Base-by-base conservation (phyloP, 2,113 vertebrate species). In the Megaleporinus macrocephalus region DNA sequence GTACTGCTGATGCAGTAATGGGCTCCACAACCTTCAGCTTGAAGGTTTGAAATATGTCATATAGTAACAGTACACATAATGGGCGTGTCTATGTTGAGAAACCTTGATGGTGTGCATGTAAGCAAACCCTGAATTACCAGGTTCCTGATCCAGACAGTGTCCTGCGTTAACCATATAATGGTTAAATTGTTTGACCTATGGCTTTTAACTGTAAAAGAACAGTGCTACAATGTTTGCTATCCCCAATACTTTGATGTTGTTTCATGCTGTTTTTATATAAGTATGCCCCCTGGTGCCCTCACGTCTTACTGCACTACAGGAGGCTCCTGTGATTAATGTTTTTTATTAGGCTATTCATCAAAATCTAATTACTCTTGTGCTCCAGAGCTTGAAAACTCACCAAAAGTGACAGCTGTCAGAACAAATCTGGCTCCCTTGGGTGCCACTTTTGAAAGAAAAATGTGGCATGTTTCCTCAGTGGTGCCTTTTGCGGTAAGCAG, bases 391-490 rank as follows among this genome's bases (percentile, higher is more conserved):
- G 44, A 51, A 68, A 11, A 22, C 49, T 30, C 30, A 36, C 24
- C 18, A 29, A 73, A 47, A 78, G 66, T 63, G 59, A 57, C 62
- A 83, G 20, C 76, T 44, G 29, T 57, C 7, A 59, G 10, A 69
- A 74, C 41, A 27, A 13, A 74, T 26, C 36, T 36, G 61, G 36
- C 26, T 69, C 61, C 18, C 24, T 59, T 33, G 72, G 69, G 55
- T 65, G 47, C 53, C 47, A 66, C 69, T 66, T 18, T 12, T 47
- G 59, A 20, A 63, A 73, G 26, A 30, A 65, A 61, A 73, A 65
- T 30, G 62, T 74, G 76, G 30, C 62, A 79, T 68, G 5, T 61
- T 44, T 73, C 47, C 33, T 59, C 51, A 74, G 13, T 84, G 53
- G 41, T 41, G 62, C 26, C 30, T 66, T 68, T 66, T 80, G 55